Base-by-base conservation (phyloP, 2,113 vertebrate genomes). In the Baryphthengus martii region DNA sequence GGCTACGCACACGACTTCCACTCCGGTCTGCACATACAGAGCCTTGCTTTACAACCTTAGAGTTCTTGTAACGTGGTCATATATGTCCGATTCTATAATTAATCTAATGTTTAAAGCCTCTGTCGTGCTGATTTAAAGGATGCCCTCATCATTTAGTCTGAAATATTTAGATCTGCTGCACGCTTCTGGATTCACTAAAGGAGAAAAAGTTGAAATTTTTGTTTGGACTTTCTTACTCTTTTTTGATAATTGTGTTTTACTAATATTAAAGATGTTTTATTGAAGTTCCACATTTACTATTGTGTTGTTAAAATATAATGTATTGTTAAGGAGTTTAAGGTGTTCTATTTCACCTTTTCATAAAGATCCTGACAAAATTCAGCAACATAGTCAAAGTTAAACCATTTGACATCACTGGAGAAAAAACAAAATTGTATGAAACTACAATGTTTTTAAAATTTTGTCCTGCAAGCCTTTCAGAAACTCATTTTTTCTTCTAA, bases 21-120 rank as follows among this genome's bases (percentile, higher is more conserved):
- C 47, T 55, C 82, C 44, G 26, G 45, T 21, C 35, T 71, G 33
- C 39, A 17, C 20, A 6, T 39, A 67, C 29, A 59, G 29, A 89
- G 29, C n/a, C 59, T 77, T 40, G 50, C 63, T 93, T 90, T 92
- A 80, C 55, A 83, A 23, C 29, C 17, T 29, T 44, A 17, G 25
- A 47, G 16, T 84, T 89, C 73, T 84, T 65, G 76, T 84, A 92
- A 83, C 2, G 2, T n/a, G 65, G 49, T 76, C 71, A 52, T 61
- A 40, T 53, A 53, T 7, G 10, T 15, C 47, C 83, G 81, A 74
- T 78, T 81, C 47, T 59, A 14, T 55, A 76, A 84, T 63, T 47
- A 61, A 78, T 37, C 68, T 58, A 68, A 80, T 17, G 21, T 40
- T 88, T 82, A 89, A 93, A 95, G 44, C 16, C 50, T 93, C 79